These are phyloP conservation scores for Andrena hattorfiana DNA, from an alignment of 2,888 invertebrate genomes.

Conservation along the genomic window DNA sequence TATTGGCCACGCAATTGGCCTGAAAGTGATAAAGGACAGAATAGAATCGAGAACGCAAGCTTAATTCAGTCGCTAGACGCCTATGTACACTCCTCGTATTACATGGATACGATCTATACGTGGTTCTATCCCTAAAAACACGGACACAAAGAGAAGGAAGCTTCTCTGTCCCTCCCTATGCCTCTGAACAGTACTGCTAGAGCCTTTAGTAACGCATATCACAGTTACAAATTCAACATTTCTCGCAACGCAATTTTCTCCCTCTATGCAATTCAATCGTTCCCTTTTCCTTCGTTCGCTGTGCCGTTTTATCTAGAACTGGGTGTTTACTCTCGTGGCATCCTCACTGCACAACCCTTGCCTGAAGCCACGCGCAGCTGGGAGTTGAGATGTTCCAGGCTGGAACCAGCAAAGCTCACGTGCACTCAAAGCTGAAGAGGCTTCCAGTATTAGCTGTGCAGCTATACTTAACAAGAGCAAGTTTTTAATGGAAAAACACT, in stretches of 20 bases:
- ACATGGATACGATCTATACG: constrained; percentile 22
- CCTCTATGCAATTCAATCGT: constrained; percentile 1
- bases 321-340: constrained; percentile 13
- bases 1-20: constrained; percentile 10
- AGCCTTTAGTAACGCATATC: constrained; percentile 83
- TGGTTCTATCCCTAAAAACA: constrained; percentile 27
- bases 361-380: not conserved
- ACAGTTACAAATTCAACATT: constrained; percentile 80
- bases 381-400: not conserved
- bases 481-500: not conserved
- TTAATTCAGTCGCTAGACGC: constrained; percentile 58
- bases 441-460: not conserved
- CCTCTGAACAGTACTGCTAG: constrained; percentile 60
- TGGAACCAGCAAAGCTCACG: not conserved
- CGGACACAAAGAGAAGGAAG: constrained; percentile 40
- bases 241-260: constrained; percentile 35
- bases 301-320: not conserved
- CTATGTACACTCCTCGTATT: constrained; percentile 52
- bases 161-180: constrained; percentile 9
- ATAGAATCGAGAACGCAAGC: constrained; percentile 16
- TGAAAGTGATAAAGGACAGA: constrained; percentile 15
- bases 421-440: not conserved
- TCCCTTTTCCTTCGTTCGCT: constrained; percentile 9
- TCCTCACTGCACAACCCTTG: constrained; percentile 6
- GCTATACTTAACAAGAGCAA: not conserved